Evolutionary conservation across 1,140 invertebrate species (phyloP), one percentile per base, ranked within the genome.

Genomic region (Hormaphis cornu): DNA sequence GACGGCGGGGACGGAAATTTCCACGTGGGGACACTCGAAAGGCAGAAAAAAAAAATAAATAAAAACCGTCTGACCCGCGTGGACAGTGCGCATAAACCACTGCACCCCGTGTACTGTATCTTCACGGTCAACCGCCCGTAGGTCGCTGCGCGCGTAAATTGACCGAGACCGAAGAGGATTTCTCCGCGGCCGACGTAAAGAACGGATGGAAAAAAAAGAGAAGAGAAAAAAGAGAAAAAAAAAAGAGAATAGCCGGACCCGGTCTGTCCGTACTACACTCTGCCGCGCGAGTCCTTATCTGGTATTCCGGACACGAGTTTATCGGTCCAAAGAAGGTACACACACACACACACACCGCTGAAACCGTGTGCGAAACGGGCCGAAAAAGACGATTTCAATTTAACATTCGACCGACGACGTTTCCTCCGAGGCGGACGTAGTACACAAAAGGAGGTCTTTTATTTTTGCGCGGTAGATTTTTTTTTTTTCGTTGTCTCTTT

Each of bases 321-420:
- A 66, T 66, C 61, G 42, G 40, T n/a, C 2, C 24, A 22, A 50
- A 22, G 28, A 48, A 66, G 28, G 61, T 50, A 50, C 18, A 50
- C 46, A 33, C 30, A 56, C 6, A 37, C 12, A 22, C 16, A 22
- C 18, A 22, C 18, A 22, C 33, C 50, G 16, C 24, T 9, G 10
- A 20, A 4, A 18, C 12, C 20, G n/a, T n/a, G n/a, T n/a, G n/a
- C n/a, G n/a, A n/a, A n/a, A n/a, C n/a, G n/a, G n/a, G n/a, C n/a
- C n/a, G n/a, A n/a, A 20, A 58, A 40, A 58, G 61, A 46, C 61
- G 61, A 66, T 66, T 66, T 66, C 61, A 66, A 48, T 66, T 66
- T 66, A 66, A 66, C 61, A 66, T 66, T 66, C 61, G 61, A 66
- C 61, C 61, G 61, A 66, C 61, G 61, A 66, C 61, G 61, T 66